phyloP scores from a whole-genome alignment of 2,113 vertebrate species.

The Blennius ocellaris region DNA sequence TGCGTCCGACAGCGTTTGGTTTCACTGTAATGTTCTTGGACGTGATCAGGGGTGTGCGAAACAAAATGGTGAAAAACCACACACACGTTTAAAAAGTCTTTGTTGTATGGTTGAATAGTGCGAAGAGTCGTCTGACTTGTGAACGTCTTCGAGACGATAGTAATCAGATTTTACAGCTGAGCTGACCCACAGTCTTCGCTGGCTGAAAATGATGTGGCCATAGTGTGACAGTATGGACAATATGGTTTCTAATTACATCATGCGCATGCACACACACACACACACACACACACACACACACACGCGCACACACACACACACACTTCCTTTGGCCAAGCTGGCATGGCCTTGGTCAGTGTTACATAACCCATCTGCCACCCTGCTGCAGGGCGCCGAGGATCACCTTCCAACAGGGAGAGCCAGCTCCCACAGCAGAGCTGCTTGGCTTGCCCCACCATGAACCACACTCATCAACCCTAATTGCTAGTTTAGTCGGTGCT shows the following conservation, averaged over 20 bases:
- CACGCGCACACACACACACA: constrained; percentile 23
- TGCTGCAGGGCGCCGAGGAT: constrained; percentile 46
- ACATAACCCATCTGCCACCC: constrained; percentile 72
- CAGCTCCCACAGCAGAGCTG: constrained; percentile 3
- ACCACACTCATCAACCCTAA: constrained; percentile 15
- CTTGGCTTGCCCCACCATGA: background rate
- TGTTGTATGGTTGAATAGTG: no score
- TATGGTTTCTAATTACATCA: constrained; percentile 46
- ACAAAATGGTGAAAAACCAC: no score
- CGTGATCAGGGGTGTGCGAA: no score
- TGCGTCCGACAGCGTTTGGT: no score
- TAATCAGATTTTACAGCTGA: constrained; percentile 15
- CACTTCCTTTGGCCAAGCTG: constrained; percentile 25
- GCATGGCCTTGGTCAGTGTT: constrained; percentile 50
- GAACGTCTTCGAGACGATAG: background rate
- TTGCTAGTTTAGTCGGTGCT: constrained; percentile 5
- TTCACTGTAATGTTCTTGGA: no score
- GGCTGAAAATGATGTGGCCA: background rate
- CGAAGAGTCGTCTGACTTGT: no score
- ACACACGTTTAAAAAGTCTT: no score
- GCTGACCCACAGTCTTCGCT: background rate
- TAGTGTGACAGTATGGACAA: constrained; percentile 23
- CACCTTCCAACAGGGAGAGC: constrained; percentile 36
- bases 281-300: background rate
- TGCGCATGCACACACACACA: constrained; percentile 8